Conservation (phyloP, 1,140 invertebrate genomes). For the Penaeus japonicus region DNA sequence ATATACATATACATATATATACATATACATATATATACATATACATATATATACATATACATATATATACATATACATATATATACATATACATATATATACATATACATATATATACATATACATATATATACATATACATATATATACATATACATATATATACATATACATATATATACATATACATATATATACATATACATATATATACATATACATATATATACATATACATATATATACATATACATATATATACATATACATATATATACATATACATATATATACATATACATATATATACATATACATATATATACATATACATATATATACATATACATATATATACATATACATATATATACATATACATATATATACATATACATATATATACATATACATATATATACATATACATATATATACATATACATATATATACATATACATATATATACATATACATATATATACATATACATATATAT, state of each 20-base stretch:
- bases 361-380: background rate
- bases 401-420: background rate
- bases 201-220: background rate
- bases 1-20: background rate
- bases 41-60: background rate
- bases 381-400: background rate
- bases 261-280: background rate
- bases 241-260: constrained; percentile 3
- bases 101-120: background rate
- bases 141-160: background rate
- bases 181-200: background rate
- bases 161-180: background rate
- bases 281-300: background rate
- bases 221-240: constrained; percentile 3
- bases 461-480: background rate
- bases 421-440: background rate
- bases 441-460: background rate
- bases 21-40: background rate
- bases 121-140: background rate
- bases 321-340: constrained; percentile 1
- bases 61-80: background rate
- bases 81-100: background rate
- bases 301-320: background rate
- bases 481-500: background rate
- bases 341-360: background rate